Percentiles rank a stretch among this genome's conserved stretches.
Evolutionary conservation across 2,888 invertebrate genomes (phyloP).

Genomic region (Agrochola litura): DNA sequence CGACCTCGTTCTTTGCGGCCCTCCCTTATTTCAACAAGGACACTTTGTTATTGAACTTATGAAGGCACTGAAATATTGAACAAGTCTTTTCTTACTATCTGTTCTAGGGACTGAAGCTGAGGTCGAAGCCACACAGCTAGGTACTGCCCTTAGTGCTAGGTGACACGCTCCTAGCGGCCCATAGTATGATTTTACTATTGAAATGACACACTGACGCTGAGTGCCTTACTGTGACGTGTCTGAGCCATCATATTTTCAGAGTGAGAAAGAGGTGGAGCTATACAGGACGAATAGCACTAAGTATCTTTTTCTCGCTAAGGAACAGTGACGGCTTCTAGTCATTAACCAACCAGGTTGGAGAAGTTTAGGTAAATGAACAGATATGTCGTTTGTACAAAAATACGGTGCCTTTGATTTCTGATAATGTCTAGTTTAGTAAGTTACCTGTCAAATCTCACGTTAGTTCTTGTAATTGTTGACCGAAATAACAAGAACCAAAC

Average conservation of each 20-base stretch:
- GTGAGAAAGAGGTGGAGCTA: background rate
- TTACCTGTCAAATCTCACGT: background rate
- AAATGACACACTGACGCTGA: background rate
- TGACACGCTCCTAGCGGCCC: background rate
- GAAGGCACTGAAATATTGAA: constrained; percentile 20
- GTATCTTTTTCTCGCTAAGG: background rate
- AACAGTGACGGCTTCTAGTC: background rate
- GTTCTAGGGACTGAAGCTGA: background rate
- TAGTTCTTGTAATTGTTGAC: background rate
- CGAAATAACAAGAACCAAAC: background rate
- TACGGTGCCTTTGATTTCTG: background rate
- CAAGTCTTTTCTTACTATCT: background rate
- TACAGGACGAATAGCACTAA: background rate
- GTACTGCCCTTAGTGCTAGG: background rate
- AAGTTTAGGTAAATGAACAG: background rate
- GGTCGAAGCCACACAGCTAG: background rate
- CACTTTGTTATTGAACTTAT: constrained; percentile 28
- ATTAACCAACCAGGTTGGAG: background rate
- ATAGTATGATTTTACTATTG: background rate
- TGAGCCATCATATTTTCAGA: background rate
- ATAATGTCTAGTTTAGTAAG: background rate
- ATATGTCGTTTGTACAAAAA: background rate
- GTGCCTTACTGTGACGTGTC: background rate
- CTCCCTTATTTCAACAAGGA: constrained; percentile 41
- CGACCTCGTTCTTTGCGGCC: constrained; percentile 33